Conservation (phyloP, 2,113 vertebrate genomes). For the Scytalopus superciliaris region DNA sequence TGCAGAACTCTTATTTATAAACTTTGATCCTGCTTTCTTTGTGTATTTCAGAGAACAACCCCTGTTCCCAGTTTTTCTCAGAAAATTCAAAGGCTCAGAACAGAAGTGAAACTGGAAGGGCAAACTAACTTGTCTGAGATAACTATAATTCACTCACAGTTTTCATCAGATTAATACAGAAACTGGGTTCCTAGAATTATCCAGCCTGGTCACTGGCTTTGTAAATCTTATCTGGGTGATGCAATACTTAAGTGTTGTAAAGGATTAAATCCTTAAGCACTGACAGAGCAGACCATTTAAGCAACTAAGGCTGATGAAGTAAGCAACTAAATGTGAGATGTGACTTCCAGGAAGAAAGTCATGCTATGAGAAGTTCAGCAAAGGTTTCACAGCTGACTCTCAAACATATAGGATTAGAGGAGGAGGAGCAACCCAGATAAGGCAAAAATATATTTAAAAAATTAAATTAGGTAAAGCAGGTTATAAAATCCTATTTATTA, state of each 20-base stretch:
- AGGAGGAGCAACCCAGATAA: background rate
- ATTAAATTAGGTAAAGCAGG: background rate
- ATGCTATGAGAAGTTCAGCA: background rate
- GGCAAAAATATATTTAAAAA: background rate
- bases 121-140: background rate
- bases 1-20: background rate
- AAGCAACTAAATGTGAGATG: constrained; percentile 1
- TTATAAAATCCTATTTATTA: background rate
- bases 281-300: background rate
- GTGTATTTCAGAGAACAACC: background rate
- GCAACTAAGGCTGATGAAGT: constrained; percentile 5
- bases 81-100: background rate
- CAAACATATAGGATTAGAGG: background rate
- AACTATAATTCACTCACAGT: background rate
- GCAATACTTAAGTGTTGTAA: background rate
- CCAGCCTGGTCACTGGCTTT: background rate
- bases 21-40: background rate
- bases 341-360: background rate
- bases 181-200: background rate
- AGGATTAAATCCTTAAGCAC: constrained; percentile 33
- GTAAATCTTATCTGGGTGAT: background rate
- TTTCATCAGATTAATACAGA: background rate
- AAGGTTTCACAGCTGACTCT: background rate
- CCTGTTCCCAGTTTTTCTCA: background rate
- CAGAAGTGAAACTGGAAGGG: background rate